Base-by-base conservation (phyloP, 2,113 vertebrate species). In the Pachypanchax playfairii region DNA sequence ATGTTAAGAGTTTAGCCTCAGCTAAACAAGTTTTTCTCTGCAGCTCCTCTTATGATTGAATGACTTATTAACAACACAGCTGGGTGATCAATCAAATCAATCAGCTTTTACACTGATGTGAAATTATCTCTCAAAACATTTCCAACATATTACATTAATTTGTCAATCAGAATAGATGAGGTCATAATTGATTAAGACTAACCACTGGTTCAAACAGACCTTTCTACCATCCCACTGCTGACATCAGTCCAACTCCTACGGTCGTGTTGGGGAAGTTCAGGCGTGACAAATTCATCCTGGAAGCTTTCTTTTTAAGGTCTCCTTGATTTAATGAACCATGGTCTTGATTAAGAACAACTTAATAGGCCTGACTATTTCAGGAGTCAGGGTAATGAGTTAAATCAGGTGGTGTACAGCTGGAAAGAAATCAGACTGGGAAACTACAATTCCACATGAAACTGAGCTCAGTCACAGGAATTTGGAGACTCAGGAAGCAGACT, bases 311-410 rank as follows among this genome's bases (percentile, higher is more conserved):
- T 46, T 60, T 20, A 42, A 86, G 77, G 61, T 66, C 66, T 70
- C 52, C 70, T 65, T 69, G 70, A 79, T 85, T 85, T 82, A 86
- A 84, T 83, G 77, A 86, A 73, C 25, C 60, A 22, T 44, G 73
- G 72, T 82, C 75, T 75, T 86, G 85, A 88, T 88, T 87, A 88
- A 81, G 79, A 80, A 42, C 62, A 21, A 67, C 78, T 85, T 88
- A 85, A 84, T 82, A 81, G 83, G 64, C 56, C 62, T 29, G 73
- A 73, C 84, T 88, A 85, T 86, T 89, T 88, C 76, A 80, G 79
- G 81, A 85, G 67, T 70, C 51, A 3, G 65, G 70, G 82, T 89
- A 84, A 87, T 88, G 82, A 89, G 79, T 60, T 65, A 82, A 86
- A 76, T 84, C 66, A 82, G 83, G 79, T 81, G 85, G 70, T 75